Conservation (phyloP, 1,140 invertebrate species). For the Sipha flava region DNA sequence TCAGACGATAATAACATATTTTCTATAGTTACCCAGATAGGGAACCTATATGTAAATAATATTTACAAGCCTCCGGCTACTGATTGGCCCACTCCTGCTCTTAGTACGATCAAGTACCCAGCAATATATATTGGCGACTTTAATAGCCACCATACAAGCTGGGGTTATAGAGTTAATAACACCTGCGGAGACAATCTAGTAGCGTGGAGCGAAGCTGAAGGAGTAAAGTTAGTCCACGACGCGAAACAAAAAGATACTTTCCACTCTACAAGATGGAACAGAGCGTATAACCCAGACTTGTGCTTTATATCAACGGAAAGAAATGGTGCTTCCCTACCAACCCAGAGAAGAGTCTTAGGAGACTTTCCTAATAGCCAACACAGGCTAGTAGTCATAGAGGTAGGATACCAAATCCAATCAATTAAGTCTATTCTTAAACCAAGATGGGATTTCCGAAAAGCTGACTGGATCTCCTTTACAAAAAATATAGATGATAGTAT, state of each 20-base stretch:
- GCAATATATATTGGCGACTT: conserved; percentile 29
- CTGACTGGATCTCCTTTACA: neutral
- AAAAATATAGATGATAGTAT: neutral
- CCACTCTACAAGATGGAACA: conserved; percentile 20
- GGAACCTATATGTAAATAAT: neutral
- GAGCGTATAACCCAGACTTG: conserved; percentile 25
- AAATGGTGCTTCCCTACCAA: neutral
- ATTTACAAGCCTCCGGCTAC: conserved; percentile 30
- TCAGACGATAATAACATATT: neutral
- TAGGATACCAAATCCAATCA: conserved; percentile 5
- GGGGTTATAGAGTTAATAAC: conserved; percentile 15
- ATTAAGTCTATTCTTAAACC: conserved; percentile 19
- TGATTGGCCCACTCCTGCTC: neutral
- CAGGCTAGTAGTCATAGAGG: conserved; percentile 8
- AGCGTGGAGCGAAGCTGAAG: conserved; percentile 7
- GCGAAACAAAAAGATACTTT: conserved; percentile 29
- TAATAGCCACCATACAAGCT: conserved; percentile 19
- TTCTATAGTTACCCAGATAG: neutral
- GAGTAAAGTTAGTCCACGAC: conserved; percentile 39
- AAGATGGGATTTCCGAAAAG: conserved; percentile 29
- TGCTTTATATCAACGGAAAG: conserved; percentile 18
- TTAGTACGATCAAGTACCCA: neutral
- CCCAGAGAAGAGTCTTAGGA: neutral
- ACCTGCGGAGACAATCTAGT: neutral
- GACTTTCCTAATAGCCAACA: conserved; percentile 30